Conservation (phyloP, 2,797 vertebrate species). For the Cichlasoma orientale region DNA sequence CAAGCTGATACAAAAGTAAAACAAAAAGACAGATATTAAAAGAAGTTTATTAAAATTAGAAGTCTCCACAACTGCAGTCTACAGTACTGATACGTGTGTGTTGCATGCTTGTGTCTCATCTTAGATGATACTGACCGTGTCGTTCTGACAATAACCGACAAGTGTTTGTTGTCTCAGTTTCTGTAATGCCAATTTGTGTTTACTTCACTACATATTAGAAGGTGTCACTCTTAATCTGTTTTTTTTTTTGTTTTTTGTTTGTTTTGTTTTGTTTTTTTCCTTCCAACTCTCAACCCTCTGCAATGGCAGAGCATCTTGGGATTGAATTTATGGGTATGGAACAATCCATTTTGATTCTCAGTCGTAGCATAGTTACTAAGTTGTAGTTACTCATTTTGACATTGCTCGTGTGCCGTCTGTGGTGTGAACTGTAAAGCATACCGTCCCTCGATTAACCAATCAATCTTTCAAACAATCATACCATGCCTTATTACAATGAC, state of each 20-base stretch:
- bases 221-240: slow-evolving; percentile 86
- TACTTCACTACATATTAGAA: slow-evolving; percentile 78
- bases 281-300: slow-evolving; percentile 86
- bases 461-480: slow-evolving; percentile 54
- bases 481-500: slow-evolving; percentile 56
- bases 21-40: neutral
- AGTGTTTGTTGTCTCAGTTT: slow-evolving; percentile 59
- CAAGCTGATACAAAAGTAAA: neutral
- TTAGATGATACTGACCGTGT: slow-evolving; percentile 13
- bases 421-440: slow-evolving; percentile 82
- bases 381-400: slow-evolving; percentile 72
- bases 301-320: slow-evolving; percentile 98
- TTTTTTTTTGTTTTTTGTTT: slow-evolving; percentile 54
- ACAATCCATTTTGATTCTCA: slow-evolving; percentile 87
- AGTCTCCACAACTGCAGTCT: neutral
- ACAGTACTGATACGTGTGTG: slow-evolving; percentile 45
- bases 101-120: slow-evolving; percentile 72
- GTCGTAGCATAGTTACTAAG: slow-evolving; percentile 77
- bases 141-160: slow-evolving; percentile 42
- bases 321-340: slow-evolving; percentile 99
- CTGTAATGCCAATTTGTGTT: slow-evolving; percentile 55
- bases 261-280: slow-evolving; percentile 16
- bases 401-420: slow-evolving; percentile 73
- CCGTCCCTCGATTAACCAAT: slow-evolving; percentile 73
- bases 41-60: neutral